Conservation (phyloP, 2,797 vertebrate genomes). For the Propithecus deckenii region DNA sequence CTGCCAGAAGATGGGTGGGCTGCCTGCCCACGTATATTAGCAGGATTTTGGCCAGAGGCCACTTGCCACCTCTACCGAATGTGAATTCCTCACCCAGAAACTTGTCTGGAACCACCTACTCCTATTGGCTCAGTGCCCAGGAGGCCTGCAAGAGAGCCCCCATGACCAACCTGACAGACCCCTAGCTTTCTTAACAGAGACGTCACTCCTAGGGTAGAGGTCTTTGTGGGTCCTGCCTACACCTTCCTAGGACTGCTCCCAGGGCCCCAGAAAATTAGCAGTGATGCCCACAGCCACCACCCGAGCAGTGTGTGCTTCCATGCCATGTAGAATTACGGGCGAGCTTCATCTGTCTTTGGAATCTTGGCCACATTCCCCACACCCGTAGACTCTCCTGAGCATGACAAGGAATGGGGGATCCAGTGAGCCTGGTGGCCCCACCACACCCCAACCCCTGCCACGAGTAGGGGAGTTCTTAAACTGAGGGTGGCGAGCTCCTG, state of each 20-base stretch:
- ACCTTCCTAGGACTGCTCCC: not conserved
- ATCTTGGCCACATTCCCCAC: not conserved
- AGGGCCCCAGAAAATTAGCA: not conserved
- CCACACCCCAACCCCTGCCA: not conserved
- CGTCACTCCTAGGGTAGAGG: not conserved
- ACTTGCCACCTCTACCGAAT: not conserved
- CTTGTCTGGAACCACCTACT: not conserved
- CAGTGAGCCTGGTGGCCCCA: not conserved
- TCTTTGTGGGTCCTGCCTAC: not conserved
- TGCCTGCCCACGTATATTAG: not conserved
- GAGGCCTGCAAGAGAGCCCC: not conserved
- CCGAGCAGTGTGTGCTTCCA: no score
- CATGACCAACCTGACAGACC: not conserved
- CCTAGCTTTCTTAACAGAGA: not conserved
- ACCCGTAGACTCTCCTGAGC: not conserved
- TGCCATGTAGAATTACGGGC: no score
- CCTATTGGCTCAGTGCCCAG: slow-evolving; percentile 15
- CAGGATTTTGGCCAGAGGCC: not conserved
- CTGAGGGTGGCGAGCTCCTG: not conserved
- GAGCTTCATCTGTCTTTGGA: not conserved
- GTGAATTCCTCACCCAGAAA: not conserved
- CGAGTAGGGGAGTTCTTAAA: not conserved
- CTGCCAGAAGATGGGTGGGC: not conserved
- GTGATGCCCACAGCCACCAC: not conserved
- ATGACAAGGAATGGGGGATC: not conserved